Conservation (phyloP, 2,888 invertebrate genomes). For the Limenitis camilla region DNA sequence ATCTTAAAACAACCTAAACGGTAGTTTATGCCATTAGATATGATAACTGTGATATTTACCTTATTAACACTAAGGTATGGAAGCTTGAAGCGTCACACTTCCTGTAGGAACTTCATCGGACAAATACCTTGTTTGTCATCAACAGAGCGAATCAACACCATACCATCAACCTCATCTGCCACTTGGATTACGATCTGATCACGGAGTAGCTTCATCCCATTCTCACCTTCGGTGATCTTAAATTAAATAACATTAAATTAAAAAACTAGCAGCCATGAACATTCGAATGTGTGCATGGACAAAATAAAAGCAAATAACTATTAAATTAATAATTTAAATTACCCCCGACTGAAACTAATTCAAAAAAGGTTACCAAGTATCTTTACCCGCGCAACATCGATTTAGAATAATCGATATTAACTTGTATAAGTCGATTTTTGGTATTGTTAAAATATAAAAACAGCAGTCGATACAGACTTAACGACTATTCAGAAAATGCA, state of each 20-base stretch:
- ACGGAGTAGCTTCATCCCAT: constrained; percentile 85
- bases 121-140: constrained; percentile 95
- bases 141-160: constrained; percentile 94
- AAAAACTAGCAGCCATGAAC: not conserved
- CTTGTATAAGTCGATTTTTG: no score
- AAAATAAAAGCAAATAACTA: no score
- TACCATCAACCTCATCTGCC: constrained; percentile 93
- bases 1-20: no score
- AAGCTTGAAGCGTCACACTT: constrained; percentile 86
- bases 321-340: no score
- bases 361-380: no score
- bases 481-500: no score
- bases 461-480: no score
- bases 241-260: constrained; percentile 40
- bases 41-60: constrained; percentile 30
- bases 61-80: constrained; percentile 55
- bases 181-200: constrained; percentile 95
- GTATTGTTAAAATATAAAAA: no score
- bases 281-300: no score
- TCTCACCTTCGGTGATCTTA: constrained; percentile 90
- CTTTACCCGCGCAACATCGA: no score
- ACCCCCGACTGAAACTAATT: no score
- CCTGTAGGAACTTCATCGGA: constrained; percentile 94
- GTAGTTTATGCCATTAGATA: not conserved
- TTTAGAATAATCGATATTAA: no score